Conservation (phyloP, 2,888 invertebrate species). For the Cryptocephalus primarius region DNA sequence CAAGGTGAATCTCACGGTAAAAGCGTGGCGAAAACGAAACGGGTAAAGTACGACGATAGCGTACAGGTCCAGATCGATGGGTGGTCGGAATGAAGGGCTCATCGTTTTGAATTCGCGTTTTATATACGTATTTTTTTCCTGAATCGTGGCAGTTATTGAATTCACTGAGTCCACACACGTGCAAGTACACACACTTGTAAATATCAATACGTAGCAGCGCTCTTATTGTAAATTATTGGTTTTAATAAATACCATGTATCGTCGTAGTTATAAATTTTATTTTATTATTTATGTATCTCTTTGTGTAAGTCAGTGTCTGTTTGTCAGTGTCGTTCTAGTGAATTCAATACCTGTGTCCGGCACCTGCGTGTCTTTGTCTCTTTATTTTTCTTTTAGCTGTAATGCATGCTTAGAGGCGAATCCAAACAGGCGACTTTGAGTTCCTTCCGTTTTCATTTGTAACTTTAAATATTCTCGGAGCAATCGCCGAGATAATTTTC, state of each 20-base stretch:
- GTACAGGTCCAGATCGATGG: constrained; percentile 7
- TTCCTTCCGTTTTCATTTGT: no score
- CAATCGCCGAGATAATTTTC: no score
- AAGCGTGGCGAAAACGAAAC: constrained; percentile 11
- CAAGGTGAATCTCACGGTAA: constrained; percentile 26
- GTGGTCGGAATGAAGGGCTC: not conserved
- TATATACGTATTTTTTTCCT: no score
- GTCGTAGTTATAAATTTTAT: not conserved
- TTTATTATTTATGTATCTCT: constrained; percentile 1
- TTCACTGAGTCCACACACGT: no score
- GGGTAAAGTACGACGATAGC: constrained; percentile 17
- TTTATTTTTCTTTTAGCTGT: not conserved
- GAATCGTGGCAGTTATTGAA: no score
- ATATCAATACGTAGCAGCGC: no score
- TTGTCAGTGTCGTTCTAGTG: constrained; percentile 10
- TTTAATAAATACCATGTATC: no score
- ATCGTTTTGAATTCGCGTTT: not conserved
- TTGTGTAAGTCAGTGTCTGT: not conserved
- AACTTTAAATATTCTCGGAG: no score
- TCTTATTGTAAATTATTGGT: no score
- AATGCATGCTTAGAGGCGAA: constrained; percentile 11
- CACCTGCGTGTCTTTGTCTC: constrained; percentile 6
- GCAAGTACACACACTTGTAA: no score
- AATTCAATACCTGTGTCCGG: constrained; percentile 24
- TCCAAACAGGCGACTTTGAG: no score